Conservation (phyloP, 2,113 vertebrate species). For the Stegostoma tigrinum region DNA sequence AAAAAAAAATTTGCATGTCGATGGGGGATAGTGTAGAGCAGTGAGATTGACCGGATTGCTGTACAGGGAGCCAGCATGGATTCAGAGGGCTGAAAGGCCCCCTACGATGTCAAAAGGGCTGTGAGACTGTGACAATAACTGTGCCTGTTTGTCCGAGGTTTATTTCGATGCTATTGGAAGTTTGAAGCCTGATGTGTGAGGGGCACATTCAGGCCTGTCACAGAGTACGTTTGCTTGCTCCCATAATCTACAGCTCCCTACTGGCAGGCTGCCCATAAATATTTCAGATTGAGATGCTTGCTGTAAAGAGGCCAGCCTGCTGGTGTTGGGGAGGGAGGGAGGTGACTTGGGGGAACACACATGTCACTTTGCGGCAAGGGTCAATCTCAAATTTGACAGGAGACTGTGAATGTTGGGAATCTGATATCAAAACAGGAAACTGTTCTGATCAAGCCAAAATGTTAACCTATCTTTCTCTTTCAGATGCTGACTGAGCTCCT, state of each 20-base stretch:
- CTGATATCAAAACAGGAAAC: not conserved
- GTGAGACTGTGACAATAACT: not conserved
- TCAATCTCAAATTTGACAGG: not conserved
- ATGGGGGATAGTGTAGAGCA: too few relatives aligned
- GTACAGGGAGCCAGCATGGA: too few relatives aligned
- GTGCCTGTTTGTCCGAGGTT: not conserved
- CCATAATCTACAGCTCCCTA: too few relatives aligned
- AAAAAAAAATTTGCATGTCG: too few relatives aligned
- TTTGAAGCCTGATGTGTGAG: not conserved
- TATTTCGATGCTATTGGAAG: not conserved
- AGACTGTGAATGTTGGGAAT: not conserved
- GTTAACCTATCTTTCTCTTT: constrained; percentile 21
- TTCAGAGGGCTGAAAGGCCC: too few relatives aligned
- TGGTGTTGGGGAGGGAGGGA: not conserved
- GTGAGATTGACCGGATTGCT: too few relatives aligned
- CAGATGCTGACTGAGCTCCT: constrained; percentile 16
- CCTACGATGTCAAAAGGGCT: too few relatives aligned
- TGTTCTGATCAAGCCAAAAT: constrained; percentile 5
- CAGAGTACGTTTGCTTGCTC: not conserved
- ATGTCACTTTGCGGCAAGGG: not conserved
- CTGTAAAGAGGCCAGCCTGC: not conserved
- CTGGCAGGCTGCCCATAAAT: not conserved
- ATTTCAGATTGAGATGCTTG: not conserved
- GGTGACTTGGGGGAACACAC: too few relatives aligned
- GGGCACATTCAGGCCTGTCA: not conserved